Base-by-base conservation (phyloP, 2,797 vertebrate genomes). In the Sciaenops ocellatus region DNA sequence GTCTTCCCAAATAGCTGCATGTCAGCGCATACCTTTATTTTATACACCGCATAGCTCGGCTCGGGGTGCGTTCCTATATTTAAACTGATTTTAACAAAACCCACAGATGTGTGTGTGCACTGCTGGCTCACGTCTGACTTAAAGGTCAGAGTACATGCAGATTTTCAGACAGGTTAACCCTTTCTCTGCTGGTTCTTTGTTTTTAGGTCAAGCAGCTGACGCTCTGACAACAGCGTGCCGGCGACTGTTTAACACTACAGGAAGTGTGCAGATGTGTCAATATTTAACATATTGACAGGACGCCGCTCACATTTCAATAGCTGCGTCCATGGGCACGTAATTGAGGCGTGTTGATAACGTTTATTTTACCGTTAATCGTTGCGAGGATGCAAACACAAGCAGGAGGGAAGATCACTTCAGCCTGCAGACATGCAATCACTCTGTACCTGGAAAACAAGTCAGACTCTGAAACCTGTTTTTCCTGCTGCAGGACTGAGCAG, bases 271-370 rank as follows among this genome's bases (percentile, higher is more conserved):
- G 47, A 83, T 52, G 54, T 78, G 84, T 85, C 66, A 90, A 88
- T 85, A 89, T 86, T 87, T 82, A 86, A 87, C 86, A 80, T 56
- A 63, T 80, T 82, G 89, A 78, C 86, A 82, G 76, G 85, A 81
- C 71, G 83, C 63, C 69, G 61, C 10, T 70, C 69, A 73, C 65
- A 30, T 80, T 80, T 80, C 57, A 52, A 3, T 3, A 30, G 75
- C 72, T 10, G 59, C 16, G 24, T 69, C 63, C 66, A 78, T 51
- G 75, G 69, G 60, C 57, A 80, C 55, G 69, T 77, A 69, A 80
- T 69, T 82, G 28, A 59, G 57, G 51, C 2, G 73, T 67, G 87
- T 16, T 81, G 83, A 87, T 71, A 73, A 66, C 7, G 34, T 38
- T 38, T 38, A 9, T 38, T 38, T 38, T 2, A 9, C 34, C 34